Evolutionary conservation across 2,113 vertebrate species (phyloP), one percentile per base, ranked within the genome.

Genomic region (Cyprinodon variegatus): DNA sequence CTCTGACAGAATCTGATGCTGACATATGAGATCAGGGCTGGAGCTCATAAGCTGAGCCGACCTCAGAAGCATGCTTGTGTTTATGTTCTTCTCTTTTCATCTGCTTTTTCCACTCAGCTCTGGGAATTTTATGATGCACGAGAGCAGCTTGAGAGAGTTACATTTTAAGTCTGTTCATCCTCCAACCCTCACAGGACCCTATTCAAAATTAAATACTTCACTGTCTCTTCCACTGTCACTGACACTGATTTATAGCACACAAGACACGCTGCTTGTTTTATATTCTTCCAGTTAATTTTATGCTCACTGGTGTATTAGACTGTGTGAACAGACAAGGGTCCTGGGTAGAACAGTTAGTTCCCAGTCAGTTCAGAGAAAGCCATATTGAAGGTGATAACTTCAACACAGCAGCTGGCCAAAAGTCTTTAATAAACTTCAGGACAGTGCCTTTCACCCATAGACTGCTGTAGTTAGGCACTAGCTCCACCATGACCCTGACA

Each of bases 191-290:
- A 40, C 43, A 81, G 79, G 77, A 74, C 63, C 74, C 70, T 53
- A 61, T 76, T 84, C 79, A 77, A 84, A 80, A 84, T 83, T 81
- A 78, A 84, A 88, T 87, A 80, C 83, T 88, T 88, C 68, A 87
- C 78, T 70, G 65, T 70, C 72, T 72, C 81, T 76, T 85, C 83
- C 70, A 69, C 81, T 71, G 61, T 64, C 76, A 79, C 66, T 78
- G 74, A 86, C 79, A 86, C 67, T 59, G 69, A 80, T 66, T 66
- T 74, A 68, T 80, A 37, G 46, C 36, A 82, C 78, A 61, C 45
- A 39, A 22, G 66, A 37, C 45, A 46, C 61, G 62, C 43, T 74
- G 48, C 62, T 70, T 68, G 38, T 76, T 70, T 13, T 41, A 70
- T 75, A 77, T 68, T 75, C 40, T 67, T n/a, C 22, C 38, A 73